Percentiles rank a stretch among this genome's conserved stretches.
Evolutionary conservation across 2,113 vertebrate species (phyloP).

Genomic region (Leucoraja erinaceus): DNA sequence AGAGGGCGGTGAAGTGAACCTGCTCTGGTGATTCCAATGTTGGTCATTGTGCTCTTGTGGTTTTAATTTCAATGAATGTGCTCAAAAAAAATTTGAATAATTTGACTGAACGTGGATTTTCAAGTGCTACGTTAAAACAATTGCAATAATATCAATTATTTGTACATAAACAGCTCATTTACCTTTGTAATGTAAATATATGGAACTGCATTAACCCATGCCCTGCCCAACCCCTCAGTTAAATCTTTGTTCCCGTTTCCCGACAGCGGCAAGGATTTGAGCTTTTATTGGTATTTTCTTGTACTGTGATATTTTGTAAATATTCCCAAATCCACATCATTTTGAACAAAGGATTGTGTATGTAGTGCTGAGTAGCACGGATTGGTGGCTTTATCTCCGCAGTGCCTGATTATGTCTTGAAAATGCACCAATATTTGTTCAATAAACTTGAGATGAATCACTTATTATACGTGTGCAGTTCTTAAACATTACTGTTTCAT

Average conservation of each 20-base stretch:
- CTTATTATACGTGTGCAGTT: background rate
- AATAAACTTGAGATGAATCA: constrained; percentile 35
- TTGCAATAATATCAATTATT: constrained; percentile 33
- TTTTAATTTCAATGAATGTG: constrained; percentile 5
- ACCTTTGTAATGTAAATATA: constrained; percentile 30
- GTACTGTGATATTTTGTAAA: constrained; percentile 36
- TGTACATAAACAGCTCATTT: constrained; percentile 15
- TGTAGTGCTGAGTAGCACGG: background rate
- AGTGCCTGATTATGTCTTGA: constrained; percentile 38
- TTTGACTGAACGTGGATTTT: constrained; percentile 6
- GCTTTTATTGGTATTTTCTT: constrained; percentile 14
- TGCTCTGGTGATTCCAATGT: constrained; percentile 15
- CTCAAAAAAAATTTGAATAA: constrained; percentile 13
- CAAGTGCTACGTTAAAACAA: background rate
- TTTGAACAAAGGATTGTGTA: background rate
- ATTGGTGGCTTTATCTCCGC: constrained; percentile 36
- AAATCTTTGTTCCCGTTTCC: background rate
- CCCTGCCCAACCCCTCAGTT: background rate
- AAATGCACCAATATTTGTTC: constrained; percentile 24
- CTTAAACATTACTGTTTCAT: background rate
- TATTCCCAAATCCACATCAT: constrained; percentile 14
- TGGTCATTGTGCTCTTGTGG: background rate
- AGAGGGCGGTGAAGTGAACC: background rate
- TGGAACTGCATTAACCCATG: background rate
- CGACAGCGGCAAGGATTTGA: constrained; percentile 5